A percentile compares a stretch with the other conserved stretches of the same genome.
Evolutionary conservation across 2,797 vertebrate species (phyloP).

Genomic region (Hafferia zeledoni): DNA sequence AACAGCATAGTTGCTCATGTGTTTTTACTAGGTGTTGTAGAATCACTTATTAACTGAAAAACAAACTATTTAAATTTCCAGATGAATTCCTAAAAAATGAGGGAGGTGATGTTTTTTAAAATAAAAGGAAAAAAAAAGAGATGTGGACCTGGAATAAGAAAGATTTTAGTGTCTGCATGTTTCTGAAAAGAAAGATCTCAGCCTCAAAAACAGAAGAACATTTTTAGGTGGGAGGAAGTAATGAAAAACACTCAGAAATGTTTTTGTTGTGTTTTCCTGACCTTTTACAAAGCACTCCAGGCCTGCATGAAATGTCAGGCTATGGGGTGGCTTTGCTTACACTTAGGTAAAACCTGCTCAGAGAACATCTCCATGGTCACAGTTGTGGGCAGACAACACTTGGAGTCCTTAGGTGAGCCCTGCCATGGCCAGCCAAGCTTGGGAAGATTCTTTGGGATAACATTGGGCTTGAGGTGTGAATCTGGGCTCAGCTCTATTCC

Average conservation of each 20-base stretch:
- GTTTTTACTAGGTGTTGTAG: not conserved
- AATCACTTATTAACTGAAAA: not conserved
- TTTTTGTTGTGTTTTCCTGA: constrained; percentile 48
- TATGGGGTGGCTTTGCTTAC: not conserved
- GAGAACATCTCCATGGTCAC: not conserved
- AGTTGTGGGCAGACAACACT: not conserved
- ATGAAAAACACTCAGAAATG: constrained; percentile 22
- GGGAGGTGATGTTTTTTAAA: not conserved
- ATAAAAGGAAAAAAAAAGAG: not conserved
- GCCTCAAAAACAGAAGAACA: not conserved
- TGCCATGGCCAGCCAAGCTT: not conserved
- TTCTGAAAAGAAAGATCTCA: constrained; percentile 1
- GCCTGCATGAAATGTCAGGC: not conserved
- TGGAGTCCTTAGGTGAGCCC: not conserved
- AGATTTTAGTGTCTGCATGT: not conserved
- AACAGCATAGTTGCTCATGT: not conserved
- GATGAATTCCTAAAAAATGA: not conserved
- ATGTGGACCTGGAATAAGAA: not conserved
- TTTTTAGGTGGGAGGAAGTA: constrained; percentile 37
- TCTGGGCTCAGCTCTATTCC: not conserved
- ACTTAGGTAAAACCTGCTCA: not conserved
- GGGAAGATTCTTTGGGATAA: not conserved
- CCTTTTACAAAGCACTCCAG: not conserved
- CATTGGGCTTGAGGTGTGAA: not conserved
- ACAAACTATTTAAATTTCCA: not conserved